A percentile compares a stretch with the other conserved stretches of the same genome.
phyloP scores from a whole-genome alignment of 2,113 vertebrate genomes.

The Amphiprion ocellaris region DNA sequence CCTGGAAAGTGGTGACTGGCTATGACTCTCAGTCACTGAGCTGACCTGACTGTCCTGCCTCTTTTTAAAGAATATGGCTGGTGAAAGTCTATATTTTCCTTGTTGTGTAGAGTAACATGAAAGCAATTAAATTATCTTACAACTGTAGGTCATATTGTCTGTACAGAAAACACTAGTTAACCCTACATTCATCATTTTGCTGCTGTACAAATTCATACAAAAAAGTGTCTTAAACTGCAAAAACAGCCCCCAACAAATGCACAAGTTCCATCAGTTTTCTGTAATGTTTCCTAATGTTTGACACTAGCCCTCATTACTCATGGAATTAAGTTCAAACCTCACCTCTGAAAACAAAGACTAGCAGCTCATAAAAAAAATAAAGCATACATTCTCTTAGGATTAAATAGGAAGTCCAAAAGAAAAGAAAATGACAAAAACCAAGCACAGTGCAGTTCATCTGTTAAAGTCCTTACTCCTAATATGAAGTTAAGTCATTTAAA shows the following conservation, averaged over 20 bases:
- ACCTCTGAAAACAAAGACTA: conserved; percentile 14
- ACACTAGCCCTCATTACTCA: not conserved
- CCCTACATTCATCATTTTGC: not conserved
- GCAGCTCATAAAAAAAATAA: conserved; percentile 5
- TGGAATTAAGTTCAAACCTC: not conserved
- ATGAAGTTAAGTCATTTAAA: conserved; percentile 58
- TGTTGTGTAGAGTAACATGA: too few species aligned
- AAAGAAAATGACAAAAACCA: conserved; percentile 34
- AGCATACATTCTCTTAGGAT: conserved; percentile 5
- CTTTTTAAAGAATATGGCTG: not conserved
- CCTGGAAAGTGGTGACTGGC: not conserved
- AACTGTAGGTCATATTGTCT: not conserved
- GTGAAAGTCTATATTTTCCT: not conserved
- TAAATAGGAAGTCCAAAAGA: conserved; percentile 28
- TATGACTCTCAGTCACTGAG: not conserved
- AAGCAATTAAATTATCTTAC: too few species aligned
- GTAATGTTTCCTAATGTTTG: not conserved
- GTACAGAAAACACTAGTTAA: not conserved
- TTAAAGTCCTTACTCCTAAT: conserved; percentile 48
- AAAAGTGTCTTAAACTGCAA: not conserved
- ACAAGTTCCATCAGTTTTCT: not conserved
- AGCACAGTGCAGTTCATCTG: conserved; percentile 54
- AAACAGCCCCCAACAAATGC: not conserved
- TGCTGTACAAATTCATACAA: not conserved
- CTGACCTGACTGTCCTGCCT: not conserved